Evolutionary conservation across 2,888 invertebrate genomes (phyloP).

Genomic region (Girardia tigrina): DNA sequence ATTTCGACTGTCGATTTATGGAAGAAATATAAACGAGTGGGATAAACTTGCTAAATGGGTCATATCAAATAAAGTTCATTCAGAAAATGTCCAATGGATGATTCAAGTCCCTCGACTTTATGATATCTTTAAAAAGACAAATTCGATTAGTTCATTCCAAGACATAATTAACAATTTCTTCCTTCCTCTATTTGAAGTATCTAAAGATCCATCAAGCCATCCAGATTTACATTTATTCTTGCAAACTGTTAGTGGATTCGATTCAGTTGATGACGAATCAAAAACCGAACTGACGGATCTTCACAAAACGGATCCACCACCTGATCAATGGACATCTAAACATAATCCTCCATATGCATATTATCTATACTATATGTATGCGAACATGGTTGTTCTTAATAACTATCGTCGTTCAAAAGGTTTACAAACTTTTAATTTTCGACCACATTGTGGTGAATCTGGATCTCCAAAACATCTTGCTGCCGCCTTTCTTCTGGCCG

Average conservation of each 20-base stretch:
- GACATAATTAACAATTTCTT: constrained; percentile 59
- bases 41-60: constrained; percentile 92
- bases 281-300: constrained; percentile 84
- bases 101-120: constrained; percentile 91
- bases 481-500: constrained; percentile 85
- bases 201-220: constrained; percentile 76
- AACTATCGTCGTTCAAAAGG: constrained; percentile 80
- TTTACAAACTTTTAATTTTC: constrained; percentile 76
- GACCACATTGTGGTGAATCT: constrained; percentile 96
- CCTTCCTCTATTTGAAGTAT: constrained; percentile 83
- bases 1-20: constrained; percentile 84
- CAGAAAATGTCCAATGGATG: constrained; percentile 86
- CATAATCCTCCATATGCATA: constrained; percentile 97
- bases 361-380: constrained; percentile 93
- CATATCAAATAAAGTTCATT: constrained; percentile 68
- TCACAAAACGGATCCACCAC: constrained; percentile 61
- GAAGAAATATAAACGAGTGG: constrained; percentile 81
- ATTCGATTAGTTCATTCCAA: constrained; percentile 72
- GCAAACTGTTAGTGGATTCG: constrained; percentile 67
- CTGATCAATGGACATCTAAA: constrained; percentile 68
- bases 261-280: constrained; percentile 97
- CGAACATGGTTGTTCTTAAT: constrained; percentile 84
- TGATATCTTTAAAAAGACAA: constrained; percentile 89
- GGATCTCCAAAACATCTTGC: constrained; percentile 92
- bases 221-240: constrained; percentile 76